These are phyloP conservation scores for Creontiades dilutus DNA, from an alignment of 2,888 invertebrate genomes.

Conservation along the genomic window DNA sequence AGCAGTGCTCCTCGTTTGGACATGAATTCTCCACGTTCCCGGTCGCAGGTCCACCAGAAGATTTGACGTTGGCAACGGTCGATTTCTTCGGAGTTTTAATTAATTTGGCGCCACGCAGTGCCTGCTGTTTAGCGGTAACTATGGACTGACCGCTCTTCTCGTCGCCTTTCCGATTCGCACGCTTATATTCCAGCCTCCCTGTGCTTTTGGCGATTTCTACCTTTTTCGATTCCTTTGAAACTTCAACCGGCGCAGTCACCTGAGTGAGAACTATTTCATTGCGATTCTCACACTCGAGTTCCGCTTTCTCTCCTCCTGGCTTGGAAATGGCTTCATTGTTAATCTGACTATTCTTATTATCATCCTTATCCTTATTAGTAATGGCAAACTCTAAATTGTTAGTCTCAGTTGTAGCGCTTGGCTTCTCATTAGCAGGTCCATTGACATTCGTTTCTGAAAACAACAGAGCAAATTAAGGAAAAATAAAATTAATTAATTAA, in stretches of 20 bases:
- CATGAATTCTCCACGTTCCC: neutral
- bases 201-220: neutral
- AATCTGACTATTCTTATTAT: neutral
- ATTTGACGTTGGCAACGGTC: neutral
- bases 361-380: neutral
- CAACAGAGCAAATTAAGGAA: neutral
- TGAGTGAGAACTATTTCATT: too few species aligned
- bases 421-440: neutral
- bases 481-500: neutral
- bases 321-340: neutral
- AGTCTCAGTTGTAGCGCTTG: neutral
- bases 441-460: neutral
- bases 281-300: neutral
- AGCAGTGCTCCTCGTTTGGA: constrained; percentile 56
- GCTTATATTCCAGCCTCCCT: neutral
- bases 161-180: neutral
- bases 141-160: neutral
- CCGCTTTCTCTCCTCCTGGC: neutral
- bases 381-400: neutral
- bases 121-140: neutral
- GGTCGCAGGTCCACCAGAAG: neutral
- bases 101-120: neutral
- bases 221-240: neutral
- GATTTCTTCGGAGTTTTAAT: neutral
- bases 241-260: neutral